phyloP scores from a whole-genome alignment of 2,888 invertebrate species.

The Diarsia brunnea region DNA sequence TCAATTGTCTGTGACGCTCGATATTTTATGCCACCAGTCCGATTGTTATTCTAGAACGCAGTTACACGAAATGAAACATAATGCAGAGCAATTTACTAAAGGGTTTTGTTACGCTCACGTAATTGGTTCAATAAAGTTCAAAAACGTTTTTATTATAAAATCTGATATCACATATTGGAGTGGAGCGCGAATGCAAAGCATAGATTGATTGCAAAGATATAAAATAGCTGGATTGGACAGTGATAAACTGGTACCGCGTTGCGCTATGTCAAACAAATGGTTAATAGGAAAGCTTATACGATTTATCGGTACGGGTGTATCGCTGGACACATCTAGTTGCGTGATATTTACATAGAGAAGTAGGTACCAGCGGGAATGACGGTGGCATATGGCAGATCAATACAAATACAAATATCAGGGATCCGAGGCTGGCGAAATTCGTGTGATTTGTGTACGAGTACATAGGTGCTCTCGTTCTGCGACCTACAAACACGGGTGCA shows the following conservation, averaged over 20 bases:
- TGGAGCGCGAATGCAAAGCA: conserved; percentile 36
- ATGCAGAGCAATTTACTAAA: conserved; percentile 36
- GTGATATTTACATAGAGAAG: conserved; percentile 43
- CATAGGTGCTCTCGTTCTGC: conserved; percentile 65
- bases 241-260: conserved; percentile 43
- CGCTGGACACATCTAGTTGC: conserved; percentile 44
- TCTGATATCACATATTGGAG: conserved; percentile 53
- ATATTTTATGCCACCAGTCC: not conserved
- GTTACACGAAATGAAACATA: conserved; percentile 21
- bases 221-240: conserved; percentile 52
- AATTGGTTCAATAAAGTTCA: conserved; percentile 61
- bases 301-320: conserved; percentile 29
- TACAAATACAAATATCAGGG: conserved; percentile 72
- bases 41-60: conserved; percentile 19
- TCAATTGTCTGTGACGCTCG: not conserved
- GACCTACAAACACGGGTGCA: conserved; percentile 73
- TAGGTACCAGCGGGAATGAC: conserved; percentile 47
- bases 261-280: conserved; percentile 33
- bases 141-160: conserved; percentile 58
- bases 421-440: conserved; percentile 68
- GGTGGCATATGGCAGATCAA: conserved; percentile 73
- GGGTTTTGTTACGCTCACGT: conserved; percentile 35
- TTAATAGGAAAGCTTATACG: conserved; percentile 38
- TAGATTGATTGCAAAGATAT: conserved; percentile 60
- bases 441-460: conserved; percentile 74